Conservation (phyloP, 37 sponge, comb jelly and placozoan species). For the Haliclona indistincta region DNA sequence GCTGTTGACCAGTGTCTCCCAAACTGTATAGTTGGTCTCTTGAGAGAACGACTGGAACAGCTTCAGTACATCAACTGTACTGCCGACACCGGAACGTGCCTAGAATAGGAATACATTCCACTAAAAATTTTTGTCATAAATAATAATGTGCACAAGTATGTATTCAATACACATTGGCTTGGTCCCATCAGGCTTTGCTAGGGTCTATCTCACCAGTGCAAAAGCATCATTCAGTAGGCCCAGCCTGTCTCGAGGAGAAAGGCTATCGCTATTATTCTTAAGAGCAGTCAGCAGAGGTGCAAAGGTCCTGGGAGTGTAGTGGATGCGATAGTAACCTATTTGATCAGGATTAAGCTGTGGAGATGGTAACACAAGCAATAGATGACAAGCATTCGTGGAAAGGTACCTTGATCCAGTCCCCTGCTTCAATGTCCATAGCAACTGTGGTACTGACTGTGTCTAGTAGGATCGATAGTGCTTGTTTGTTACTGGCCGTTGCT, state of each 20-base stretch:
- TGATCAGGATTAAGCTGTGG: conserved; percentile 62
- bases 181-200: too few species aligned
- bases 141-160: too few species aligned
- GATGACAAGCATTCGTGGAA: too few species aligned
- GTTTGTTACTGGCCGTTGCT: conserved; percentile 32
- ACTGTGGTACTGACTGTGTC: conserved; percentile 28
- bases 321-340: conserved; percentile 89
- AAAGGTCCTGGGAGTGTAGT: conserved; percentile 82
- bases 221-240: conserved; percentile 81
- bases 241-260: conserved; percentile 67
- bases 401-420: conserved; percentile 66
- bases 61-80: conserved; percentile 76
- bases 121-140: too few species aligned
- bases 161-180: too few species aligned
- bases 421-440: conserved; percentile 40
- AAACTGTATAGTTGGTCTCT: conserved; percentile 88
- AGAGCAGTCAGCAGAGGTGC: conserved; percentile 54
- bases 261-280: background rate
- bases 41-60: conserved; percentile 56
- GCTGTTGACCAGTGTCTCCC: conserved; percentile 61
- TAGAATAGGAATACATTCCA: background rate
- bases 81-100: conserved; percentile 75
- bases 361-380: too few species aligned
- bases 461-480: conserved; percentile 54
- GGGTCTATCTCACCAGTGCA: conserved; percentile 84